Evolutionary conservation across 2,888 invertebrate genomes (phyloP), one percentile per base, ranked within the genome.

Genomic region (Andrena praecox): DNA sequence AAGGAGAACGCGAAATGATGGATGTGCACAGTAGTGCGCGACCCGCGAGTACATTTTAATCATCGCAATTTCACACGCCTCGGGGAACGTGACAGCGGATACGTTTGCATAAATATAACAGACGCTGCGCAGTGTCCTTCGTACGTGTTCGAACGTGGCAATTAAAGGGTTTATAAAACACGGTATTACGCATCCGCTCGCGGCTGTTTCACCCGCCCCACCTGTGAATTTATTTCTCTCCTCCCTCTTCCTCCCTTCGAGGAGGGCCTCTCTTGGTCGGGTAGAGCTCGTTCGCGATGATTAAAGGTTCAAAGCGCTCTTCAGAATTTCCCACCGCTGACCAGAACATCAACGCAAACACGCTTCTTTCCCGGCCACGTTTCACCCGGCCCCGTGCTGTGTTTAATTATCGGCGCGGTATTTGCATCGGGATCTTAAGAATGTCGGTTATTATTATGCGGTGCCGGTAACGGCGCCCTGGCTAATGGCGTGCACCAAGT

Each of bases 381-480:
- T 70, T 54, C 73, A 42, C 31, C 64, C 27, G 50, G 16, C 52
- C 0, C 24, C 12, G 35, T 4, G 8, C 27, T 10, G 35, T 33
- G 69, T 79, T 89, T 84, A 89, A 89, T 89, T 87, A 89, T 82
- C 73, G 59, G 69, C 12, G 54, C 54, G 82, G 82, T 82, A 86
- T 88, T 86, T 82, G 74, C 88, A 80, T 82, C 69, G 72, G 70
- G 67, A 88, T 89, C 81, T 80, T 60, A 77, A 66, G 84, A 86
- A 87, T 82, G 77, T 56, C 70, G 68, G 81, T 82, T 87, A 85
- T 87, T 87, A 89, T 88, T 80, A 87, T 80, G 86, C 89, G 77
- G 69, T 80, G 79, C 64, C 75, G 24, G 86, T 79, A 79, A 81
- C 72, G 77, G 64, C 52, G 68, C 76, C 67, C 63, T 24, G 72